Conservation (phyloP, 2,113 vertebrate species). For the Cavia aperea region DNA sequence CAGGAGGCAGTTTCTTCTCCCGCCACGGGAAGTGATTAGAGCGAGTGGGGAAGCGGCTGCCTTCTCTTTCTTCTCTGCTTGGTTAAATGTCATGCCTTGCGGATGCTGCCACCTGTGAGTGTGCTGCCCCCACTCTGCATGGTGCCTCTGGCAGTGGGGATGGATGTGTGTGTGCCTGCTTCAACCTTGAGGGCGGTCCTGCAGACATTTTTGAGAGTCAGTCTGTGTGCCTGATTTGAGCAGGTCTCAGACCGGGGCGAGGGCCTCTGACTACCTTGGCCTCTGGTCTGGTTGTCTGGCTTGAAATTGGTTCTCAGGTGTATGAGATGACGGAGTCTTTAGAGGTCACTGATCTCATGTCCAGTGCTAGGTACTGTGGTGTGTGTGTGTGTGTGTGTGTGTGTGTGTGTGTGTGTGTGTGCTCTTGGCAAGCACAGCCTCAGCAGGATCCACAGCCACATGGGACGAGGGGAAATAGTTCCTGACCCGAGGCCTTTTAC, state of each 20-base stretch:
- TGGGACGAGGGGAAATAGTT: not conserved
- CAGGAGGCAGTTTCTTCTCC: not conserved
- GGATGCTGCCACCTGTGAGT: not conserved
- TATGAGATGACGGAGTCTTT: not conserved
- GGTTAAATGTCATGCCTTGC: not conserved
- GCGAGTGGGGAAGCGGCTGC: not conserved
- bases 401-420: too few relatives aligned
- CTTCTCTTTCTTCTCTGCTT: not conserved
- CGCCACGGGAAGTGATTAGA: not conserved
- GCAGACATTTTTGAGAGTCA: not conserved
- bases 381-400: not conserved
- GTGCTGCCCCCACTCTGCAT: fast-evolving
- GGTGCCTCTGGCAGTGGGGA: not conserved
- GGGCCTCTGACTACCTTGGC: not conserved
- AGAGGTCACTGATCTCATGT: not conserved
- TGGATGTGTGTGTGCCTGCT: not conserved
- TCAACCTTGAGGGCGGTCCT: not conserved
- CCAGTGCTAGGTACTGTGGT: too few relatives aligned
- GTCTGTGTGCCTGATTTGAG: not conserved
- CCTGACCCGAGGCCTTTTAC: not conserved
- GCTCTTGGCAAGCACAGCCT: too few relatives aligned
- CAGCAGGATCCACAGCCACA: not conserved
- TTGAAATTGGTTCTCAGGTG: not conserved
- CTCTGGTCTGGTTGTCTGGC: not conserved
- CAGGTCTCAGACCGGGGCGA: not conserved